These are phyloP conservation scores for chimpanzee (Pan troglodytes) DNA, from an alignment of 2,113 vertebrate genomes.

Conservation along the genomic window NHGRI_mPanTro3-v2.1_pri NC_072404.2:143108501-143109000, in stretches of 20 bases:
- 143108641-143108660: background rate
- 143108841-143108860: background rate
- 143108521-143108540: background rate
- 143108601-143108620: background rate
- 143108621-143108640: background rate
- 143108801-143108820: conserved; percentile 13
- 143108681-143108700: background rate
- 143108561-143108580: background rate
- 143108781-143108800: background rate
- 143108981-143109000: conserved; percentile 45
- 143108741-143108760: conserved; percentile 1
- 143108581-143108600: background rate
- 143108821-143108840: conserved; percentile 25
- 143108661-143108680: background rate
- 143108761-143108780: conserved; percentile 21
- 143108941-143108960: conserved; percentile 51
- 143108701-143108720: background rate
- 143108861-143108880: background rate
- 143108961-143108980: conserved; percentile 66
- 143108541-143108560: background rate
- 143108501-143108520: background rate
- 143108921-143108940: conserved; percentile 53
- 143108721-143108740: conserved; percentile 8
- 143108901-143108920: conserved; percentile 62
- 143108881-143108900: conserved; percentile 56